These are phyloP conservation scores for Sebastes melanostomus DNA, from an alignment of 2,797 vertebrate genomes.

Conservation along the genomic window DNA sequence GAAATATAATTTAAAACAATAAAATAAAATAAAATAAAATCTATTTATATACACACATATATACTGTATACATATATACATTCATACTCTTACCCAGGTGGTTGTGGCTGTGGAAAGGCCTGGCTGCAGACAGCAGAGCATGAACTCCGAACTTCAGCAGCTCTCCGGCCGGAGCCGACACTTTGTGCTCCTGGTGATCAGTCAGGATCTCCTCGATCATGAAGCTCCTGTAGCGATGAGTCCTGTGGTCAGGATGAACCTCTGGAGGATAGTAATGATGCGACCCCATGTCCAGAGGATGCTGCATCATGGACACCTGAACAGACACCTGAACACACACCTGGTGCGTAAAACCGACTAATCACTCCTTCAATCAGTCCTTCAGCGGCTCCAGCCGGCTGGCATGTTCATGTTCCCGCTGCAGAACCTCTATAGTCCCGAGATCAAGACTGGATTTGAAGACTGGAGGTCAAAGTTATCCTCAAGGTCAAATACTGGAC, in stretches of 20 bases:
- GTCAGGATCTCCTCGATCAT: slow-evolving; percentile 99
- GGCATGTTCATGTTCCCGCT: slow-evolving; percentile 58
- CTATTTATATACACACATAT: too few species aligned
- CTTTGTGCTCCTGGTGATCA: slow-evolving; percentile 90
- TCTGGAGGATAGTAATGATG: slow-evolving; percentile 91
- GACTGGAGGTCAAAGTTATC: slow-evolving; percentile 23
- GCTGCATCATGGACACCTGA: slow-evolving; percentile 85
- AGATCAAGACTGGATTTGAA: neutral
- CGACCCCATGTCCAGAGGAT: slow-evolving; percentile 89
- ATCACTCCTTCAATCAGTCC: slow-evolving; percentile 8
- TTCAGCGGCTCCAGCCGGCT: slow-evolving; percentile 28
- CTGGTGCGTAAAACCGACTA: neutral
- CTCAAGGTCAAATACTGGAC: slow-evolving; percentile 1
- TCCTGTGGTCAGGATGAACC: slow-evolving; percentile 88
- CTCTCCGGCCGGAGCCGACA: slow-evolving; percentile 86
- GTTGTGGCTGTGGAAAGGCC: slow-evolving; percentile 93
- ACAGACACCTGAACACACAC: slow-evolving; percentile 7
- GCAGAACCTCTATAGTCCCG: slow-evolving; percentile 17
- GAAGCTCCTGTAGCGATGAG: slow-evolving; percentile 96
- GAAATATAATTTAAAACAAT: too few species aligned
- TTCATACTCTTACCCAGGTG: slow-evolving; percentile 87
- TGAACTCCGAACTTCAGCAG: slow-evolving; percentile 96
- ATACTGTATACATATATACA: too few species aligned
- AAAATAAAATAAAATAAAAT: too few species aligned
- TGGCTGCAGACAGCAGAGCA: slow-evolving; percentile 87